Base-by-base conservation (phyloP, 2,113 vertebrate species). In the Thunnus maccoyii region DNA sequence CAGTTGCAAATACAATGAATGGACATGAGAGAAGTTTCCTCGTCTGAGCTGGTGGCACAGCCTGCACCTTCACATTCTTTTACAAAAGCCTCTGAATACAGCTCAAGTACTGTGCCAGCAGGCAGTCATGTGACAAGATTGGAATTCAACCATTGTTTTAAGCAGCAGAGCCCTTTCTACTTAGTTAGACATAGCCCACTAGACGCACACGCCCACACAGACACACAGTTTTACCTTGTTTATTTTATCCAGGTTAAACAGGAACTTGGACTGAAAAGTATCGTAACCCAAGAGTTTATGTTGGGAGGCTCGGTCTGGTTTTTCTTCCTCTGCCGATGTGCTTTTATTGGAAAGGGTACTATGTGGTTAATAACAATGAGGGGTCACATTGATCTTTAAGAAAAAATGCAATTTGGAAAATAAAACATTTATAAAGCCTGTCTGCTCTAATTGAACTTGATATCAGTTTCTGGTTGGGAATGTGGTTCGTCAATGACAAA, bases 111-210 rank as follows among this genome's bases (percentile, higher is more conserved):
- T 87, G 77, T 89, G 85, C 88, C 87, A 90, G 90, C 76, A 72
- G 46, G 62, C 74, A 60, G 89, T 94, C 94, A 95, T 90, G 93
- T 95, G 94, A 94, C 83, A 78, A 73, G 50, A 76, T 58, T 92
- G 94, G 94, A 95, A 94, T 95, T 92, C 89, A 90, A 85, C 82
- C 89, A 90, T 94, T 94, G 93, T 94, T 91, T 94, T 91, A 83
- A 89, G 85, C 82, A 84, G 84, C 88, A 86, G 72, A 86, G 80
- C 50, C 20, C 67, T 83, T 90, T 92, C 70, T 81, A 46, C 82
- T 79, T 52, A 62, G 64, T 69, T 69, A 58, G 67, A 80, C 83
- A 62, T 57, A 50, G 76, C 20, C 36, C 48, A 30, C 50, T 41
- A 9, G 36, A 44, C 25, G 30, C 55, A 25, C 74, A 68, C 50